These are phyloP conservation scores for Hyalella azteca DNA, from an alignment of 2,888 invertebrate genomes.

Conservation along the genomic window DNA sequence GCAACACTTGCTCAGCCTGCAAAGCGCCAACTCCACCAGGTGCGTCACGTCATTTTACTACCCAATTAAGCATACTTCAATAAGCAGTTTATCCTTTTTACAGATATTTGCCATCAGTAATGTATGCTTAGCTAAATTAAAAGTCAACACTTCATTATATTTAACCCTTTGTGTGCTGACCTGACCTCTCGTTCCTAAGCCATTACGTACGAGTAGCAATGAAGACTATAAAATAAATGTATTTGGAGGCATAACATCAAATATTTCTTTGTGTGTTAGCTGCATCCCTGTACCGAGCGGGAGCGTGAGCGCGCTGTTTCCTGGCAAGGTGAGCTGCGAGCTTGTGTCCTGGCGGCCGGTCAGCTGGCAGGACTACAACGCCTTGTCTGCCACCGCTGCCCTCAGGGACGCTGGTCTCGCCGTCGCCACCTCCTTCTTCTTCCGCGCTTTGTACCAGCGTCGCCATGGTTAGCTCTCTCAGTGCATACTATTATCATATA, in stretches of 20 bases:
- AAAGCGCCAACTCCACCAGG: constrained; percentile 52
- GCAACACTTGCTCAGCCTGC: constrained; percentile 48
- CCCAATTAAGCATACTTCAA: too few relatives aligned
- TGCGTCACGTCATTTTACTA: too few relatives aligned
- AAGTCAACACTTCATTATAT: too few relatives aligned
- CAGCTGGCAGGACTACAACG: constrained; percentile 72
- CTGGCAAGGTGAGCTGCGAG: constrained; percentile 61
- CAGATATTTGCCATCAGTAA: too few relatives aligned
- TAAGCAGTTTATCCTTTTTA: too few relatives aligned
- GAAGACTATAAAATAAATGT: too few relatives aligned
- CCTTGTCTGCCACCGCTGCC: constrained; percentile 65
- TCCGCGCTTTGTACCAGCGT: constrained; percentile 79
- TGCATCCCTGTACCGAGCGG: constrained; percentile 51
- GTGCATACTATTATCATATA: not conserved
- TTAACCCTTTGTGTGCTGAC: too few relatives aligned
- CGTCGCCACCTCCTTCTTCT: constrained; percentile 73
- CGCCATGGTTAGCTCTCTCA: constrained; percentile 69
- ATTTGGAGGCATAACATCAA: too few relatives aligned
- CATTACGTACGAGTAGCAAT: too few relatives aligned
- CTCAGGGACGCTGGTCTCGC: constrained; percentile 70
- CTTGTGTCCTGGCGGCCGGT: constrained; percentile 75
- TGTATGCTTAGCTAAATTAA: too few relatives aligned
- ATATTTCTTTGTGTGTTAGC: constrained; percentile 27
- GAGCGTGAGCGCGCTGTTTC: constrained; percentile 50
- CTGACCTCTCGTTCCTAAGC: too few relatives aligned